Conservation (phyloP, 2,888 invertebrate genomes). For the Volucella bombylans region DNA sequence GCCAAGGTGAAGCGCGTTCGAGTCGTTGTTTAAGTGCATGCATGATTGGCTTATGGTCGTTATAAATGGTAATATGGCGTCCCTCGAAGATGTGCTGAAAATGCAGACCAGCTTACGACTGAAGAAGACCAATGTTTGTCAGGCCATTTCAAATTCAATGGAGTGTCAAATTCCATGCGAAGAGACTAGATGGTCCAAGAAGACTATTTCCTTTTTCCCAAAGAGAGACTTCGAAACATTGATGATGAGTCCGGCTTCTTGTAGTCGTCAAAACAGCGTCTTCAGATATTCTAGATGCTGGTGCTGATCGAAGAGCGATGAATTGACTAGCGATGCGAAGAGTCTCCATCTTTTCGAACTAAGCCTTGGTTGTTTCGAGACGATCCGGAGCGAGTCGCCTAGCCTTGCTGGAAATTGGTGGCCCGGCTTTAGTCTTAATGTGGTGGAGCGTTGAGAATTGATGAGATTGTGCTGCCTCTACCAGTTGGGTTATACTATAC, state of each 20-base stretch:
- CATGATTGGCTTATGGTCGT: not conserved
- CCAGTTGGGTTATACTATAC: not conserved
- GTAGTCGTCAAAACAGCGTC: too few species aligned
- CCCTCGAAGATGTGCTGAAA: constrained; percentile 11
- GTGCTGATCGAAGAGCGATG: not conserved
- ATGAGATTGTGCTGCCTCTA: not conserved
- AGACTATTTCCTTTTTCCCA: too few species aligned
- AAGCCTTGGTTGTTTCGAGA: not conserved
- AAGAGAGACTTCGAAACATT: too few species aligned
- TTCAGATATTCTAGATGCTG: too few species aligned
- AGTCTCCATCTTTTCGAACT: not conserved
- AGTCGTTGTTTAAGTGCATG: too few species aligned
- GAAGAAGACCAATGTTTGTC: constrained; percentile 36
- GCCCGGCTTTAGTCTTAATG: not conserved
- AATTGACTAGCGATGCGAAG: not conserved
- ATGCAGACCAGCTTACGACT: constrained; percentile 10
- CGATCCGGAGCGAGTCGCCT: not conserved
- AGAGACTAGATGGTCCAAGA: too few species aligned
- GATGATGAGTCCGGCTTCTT: too few species aligned
- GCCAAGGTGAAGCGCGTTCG: too few species aligned
- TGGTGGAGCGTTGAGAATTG: not conserved
- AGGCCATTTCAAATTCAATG: not conserved
- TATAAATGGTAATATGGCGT: not conserved
- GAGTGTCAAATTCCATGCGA: not conserved
- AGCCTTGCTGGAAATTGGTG: not conserved